Evolutionary conservation across 2,797 vertebrate species (phyloP), one percentile per base, ranked within the genome.

Genomic region (Anguilla megastoma): DNA sequence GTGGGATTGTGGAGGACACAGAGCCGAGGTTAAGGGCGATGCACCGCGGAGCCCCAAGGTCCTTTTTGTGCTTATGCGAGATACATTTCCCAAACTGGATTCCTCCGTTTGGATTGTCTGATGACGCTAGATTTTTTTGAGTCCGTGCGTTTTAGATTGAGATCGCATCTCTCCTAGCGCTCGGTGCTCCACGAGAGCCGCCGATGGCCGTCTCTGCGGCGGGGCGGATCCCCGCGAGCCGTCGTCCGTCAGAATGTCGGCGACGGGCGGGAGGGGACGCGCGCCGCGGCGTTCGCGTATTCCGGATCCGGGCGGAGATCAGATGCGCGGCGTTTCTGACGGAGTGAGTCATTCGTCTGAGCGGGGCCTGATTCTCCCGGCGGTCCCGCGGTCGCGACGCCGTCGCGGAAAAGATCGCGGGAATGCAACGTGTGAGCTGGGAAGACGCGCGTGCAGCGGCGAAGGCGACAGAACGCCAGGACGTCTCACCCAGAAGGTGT

Each of bases 1-100:
- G 79, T 76, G 87, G 86, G 88, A 92, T 87, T 89, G 85, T 21
- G 33, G 74, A 76, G 74, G 74, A 41, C 74, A 0, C 27, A 2
- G n/a, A 10, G 7, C 30, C 74, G 6, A 33, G 33, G 30, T 6
- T 74, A 41, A 36, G 14, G 14, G 33, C 12, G 12, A 41, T 0
- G 36, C 14, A 1, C 2, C 21, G 74, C 30, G 41, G 18, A 12
- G 4, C 16, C 0, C 4, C 33, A 66, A n/a, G 4, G 60, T 27
- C 24, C 60, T 14, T 1, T 56, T 56, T 16, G n/a, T 66, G 60
- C 24, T 66, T 24, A 8, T 9, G 5, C n/a, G 5, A 66, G 60
- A 9, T 27, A 1, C 24, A 5, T 66, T 66, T 66, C 24, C n/a
- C 60, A n/a, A n/a, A 66, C 7, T 24, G 21, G 60, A 66, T 66